Conservation (phyloP, 2,888 invertebrate genomes). For the Hedychridium roseum region DNA sequence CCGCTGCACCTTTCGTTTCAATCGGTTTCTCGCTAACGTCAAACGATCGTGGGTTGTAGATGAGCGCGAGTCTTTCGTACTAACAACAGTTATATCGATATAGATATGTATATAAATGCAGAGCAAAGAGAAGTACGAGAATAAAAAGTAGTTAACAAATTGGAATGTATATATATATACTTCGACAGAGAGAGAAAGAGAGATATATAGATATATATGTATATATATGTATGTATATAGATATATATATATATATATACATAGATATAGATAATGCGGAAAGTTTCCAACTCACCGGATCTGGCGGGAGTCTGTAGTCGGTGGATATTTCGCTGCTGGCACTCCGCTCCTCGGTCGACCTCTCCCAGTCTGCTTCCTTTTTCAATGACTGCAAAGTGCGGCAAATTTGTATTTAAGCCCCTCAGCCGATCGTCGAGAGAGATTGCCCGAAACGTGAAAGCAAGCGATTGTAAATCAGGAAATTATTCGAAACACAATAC, state of each 20-base stretch:
- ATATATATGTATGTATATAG: too few relatives aligned
- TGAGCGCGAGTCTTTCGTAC: slow-evolving; percentile 33
- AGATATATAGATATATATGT: too few relatives aligned
- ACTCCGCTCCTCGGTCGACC: slow-evolving; percentile 78
- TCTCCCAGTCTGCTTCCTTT: slow-evolving; percentile 88
- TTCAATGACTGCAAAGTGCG: slow-evolving; percentile 84
- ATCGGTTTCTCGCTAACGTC: too few relatives aligned
- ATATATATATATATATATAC: too few relatives aligned
- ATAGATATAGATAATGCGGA: too few relatives aligned
- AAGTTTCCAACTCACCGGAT: slow-evolving; percentile 86
- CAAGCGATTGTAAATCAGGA: too few relatives aligned
- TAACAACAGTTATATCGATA: slow-evolving; percentile 19
- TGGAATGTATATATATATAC: slow-evolving; percentile 33
- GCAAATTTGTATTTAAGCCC: too few relatives aligned
- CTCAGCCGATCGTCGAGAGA: too few relatives aligned
- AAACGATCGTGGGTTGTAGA: slow-evolving; percentile 48
- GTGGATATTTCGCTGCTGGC: slow-evolving; percentile 77
- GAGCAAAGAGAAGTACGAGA: slow-evolving; percentile 57
- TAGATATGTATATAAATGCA: slow-evolving; percentile 52
- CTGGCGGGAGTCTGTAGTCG: slow-evolving; percentile 83
- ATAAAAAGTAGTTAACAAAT: slow-evolving; percentile 46
- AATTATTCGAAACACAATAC: too few relatives aligned
- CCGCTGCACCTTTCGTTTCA: slow-evolving; percentile 28
- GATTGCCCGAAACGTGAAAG: too few relatives aligned
- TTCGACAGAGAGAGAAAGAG: slow-evolving; percentile 35